Evolutionary conservation across 2,113 vertebrate genomes (phyloP).

Genomic region (Heteronetta atricapilla): DNA sequence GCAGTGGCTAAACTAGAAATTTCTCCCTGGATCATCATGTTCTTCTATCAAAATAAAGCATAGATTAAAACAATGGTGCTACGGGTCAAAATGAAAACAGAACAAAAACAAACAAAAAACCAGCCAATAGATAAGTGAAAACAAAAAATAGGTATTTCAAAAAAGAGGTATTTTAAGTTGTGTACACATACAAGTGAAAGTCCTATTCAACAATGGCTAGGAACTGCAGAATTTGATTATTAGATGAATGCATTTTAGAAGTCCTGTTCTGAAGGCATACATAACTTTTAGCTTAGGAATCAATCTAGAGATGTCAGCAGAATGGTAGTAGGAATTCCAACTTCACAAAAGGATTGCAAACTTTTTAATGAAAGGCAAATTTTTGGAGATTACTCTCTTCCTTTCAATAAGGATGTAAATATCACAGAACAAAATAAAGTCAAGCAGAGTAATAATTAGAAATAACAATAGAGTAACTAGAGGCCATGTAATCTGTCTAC

Average conservation of each 20-base stretch:
- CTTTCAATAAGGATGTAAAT: background rate
- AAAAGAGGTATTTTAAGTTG: background rate
- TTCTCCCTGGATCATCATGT: background rate
- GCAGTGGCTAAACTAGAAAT: background rate
- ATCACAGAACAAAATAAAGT: background rate
- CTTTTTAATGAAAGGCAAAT: background rate
- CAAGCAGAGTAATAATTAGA: background rate
- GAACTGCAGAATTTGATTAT: background rate
- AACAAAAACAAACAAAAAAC: background rate
- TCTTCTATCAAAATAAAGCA: background rate
- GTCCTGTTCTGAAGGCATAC: background rate
- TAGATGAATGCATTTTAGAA: background rate
- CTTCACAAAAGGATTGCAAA: background rate
- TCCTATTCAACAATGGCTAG: background rate
- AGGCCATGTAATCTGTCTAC: background rate
- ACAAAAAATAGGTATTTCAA: background rate
- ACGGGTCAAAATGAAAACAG: background rate
- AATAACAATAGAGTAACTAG: background rate
- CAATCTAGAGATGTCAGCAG: background rate
- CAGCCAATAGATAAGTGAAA: background rate
- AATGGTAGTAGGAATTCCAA: background rate
- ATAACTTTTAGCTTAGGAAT: background rate
- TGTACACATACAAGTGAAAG: background rate
- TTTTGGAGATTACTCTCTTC: background rate
- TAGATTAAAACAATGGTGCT: background rate